Evolutionary conservation across 2,113 vertebrate species (phyloP).

Genomic region (Scomber japonicus): DNA sequence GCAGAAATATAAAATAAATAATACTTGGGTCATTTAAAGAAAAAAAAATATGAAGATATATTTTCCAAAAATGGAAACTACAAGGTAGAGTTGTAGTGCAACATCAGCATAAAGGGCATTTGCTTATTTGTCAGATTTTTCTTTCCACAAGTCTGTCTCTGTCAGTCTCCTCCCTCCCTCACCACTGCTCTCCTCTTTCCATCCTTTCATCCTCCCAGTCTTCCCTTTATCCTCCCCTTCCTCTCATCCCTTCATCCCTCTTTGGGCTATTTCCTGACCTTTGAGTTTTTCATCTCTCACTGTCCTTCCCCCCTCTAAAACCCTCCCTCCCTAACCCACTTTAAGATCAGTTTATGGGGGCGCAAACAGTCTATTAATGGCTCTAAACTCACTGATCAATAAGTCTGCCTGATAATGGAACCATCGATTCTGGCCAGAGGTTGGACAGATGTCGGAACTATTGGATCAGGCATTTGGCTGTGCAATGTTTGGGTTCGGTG

Average conservation of each 20-base stretch:
- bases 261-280: not conserved
- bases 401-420: conserved; percentile 48
- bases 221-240: not conserved
- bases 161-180: not conserved
- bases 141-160: not conserved
- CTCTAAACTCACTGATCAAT: conserved; percentile 58
- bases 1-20: not conserved
- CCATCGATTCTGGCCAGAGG: conserved; percentile 53
- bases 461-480: conserved; percentile 34
- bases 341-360: conserved; percentile 40
- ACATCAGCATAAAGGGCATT: conserved; percentile 20
- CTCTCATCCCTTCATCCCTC: not conserved
- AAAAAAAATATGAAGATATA: not conserved
- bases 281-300: conserved; percentile 20
- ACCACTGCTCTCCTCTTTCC: not conserved
- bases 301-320: not conserved
- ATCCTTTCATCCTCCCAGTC: not conserved
- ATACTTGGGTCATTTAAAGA: not conserved
- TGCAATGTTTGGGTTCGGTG: not conserved
- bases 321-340: conserved; percentile 3
- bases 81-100: conserved; percentile 3
- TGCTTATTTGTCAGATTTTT: conserved; percentile 18
- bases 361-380: conserved; percentile 41
- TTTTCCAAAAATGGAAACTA: not conserved
- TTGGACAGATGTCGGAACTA: conserved; percentile 29